Conservation (phyloP, 2,888 invertebrate genomes). For the Lycocerus yunnanus region DNA sequence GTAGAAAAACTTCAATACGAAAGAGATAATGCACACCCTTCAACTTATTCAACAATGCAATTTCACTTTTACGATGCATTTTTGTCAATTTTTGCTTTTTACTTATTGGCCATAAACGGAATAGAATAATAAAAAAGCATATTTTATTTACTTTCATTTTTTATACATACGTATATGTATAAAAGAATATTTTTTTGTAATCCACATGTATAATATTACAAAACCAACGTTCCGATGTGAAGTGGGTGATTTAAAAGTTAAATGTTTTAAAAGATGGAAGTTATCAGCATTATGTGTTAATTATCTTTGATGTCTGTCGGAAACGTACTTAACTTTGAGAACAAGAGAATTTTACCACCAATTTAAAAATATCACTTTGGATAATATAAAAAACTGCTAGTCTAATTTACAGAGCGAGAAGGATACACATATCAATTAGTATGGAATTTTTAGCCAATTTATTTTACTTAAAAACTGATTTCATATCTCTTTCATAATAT, state of each 20-base stretch:
- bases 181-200: not conserved
- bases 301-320: not conserved
- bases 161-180: too few relatives aligned
- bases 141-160: not conserved
- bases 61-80: not conserved
- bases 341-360: not conserved
- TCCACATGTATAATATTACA: not conserved
- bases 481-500: not conserved
- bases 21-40: not conserved
- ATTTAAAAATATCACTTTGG: not conserved
- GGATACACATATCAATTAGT: not conserved
- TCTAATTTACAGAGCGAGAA: not conserved
- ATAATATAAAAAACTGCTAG: not conserved
- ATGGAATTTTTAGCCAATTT: not conserved
- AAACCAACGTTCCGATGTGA: not conserved
- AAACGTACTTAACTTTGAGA: not conserved
- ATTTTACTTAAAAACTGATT: not conserved
- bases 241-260: not conserved
- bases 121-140: not conserved
- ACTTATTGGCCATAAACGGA: not conserved
- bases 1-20: not conserved
- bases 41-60: not conserved
- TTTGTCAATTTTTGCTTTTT: not conserved
- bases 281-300: not conserved
- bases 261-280: not conserved